Conservation (phyloP, 2,888 invertebrate genomes). For the Ptycholaimellus sp. region DNA sequence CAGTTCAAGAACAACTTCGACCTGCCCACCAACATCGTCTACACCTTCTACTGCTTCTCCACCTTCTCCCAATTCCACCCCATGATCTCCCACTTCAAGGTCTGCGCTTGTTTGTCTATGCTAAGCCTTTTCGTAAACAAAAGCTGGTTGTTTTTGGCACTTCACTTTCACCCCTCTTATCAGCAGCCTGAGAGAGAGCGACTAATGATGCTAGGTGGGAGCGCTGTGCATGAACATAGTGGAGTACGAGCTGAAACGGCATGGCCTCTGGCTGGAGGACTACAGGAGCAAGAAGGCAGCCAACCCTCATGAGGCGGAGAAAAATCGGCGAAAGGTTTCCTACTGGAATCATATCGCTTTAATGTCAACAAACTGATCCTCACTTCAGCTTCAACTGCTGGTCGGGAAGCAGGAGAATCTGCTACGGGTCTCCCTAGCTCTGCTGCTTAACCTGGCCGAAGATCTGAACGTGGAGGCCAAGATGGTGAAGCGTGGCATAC, state of each 20-base stretch:
- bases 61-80: constrained; percentile 80
- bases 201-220: constrained; percentile 33
- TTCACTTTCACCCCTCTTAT: neutral
- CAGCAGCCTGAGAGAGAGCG: neutral
- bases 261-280: constrained; percentile 56
- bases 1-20: constrained; percentile 85
- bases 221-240: constrained; percentile 86
- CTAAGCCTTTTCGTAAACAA: constrained; percentile 1
- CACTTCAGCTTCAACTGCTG: too few relatives aligned
- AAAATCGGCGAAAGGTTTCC: constrained; percentile 48
- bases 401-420: constrained; percentile 79
- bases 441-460: constrained; percentile 78
- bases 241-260: constrained; percentile 72
- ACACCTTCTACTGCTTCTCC: constrained; percentile 88
- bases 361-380: too few relatives aligned
- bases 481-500: constrained; percentile 71
- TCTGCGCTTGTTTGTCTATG: constrained; percentile 28
- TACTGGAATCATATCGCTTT: too few relatives aligned
- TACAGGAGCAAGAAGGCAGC: constrained; percentile 19
- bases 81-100: constrained; percentile 79
- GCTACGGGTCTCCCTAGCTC: constrained; percentile 63
- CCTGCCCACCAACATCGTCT: constrained; percentile 78
- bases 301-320: constrained; percentile 46
- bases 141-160: constrained; percentile 1
- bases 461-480: constrained; percentile 84